These are phyloP conservation scores for Heteromurus nitidus DNA, from an alignment of 2,888 invertebrate genomes.

Conservation along the genomic window DNA sequence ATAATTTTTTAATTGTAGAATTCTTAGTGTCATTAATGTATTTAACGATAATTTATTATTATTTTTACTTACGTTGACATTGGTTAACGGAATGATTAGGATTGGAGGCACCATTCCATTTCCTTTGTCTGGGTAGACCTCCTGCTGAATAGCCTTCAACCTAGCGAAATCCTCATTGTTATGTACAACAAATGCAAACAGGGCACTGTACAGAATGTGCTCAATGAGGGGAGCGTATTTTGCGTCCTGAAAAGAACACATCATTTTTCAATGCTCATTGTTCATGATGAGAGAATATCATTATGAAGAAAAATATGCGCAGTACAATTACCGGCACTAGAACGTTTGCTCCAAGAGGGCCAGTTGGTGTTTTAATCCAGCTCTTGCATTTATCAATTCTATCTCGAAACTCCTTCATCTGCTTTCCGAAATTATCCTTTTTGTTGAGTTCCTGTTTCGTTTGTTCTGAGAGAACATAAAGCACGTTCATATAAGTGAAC, in stretches of 20 bases:
- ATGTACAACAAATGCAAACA: background rate
- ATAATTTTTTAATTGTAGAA: background rate
- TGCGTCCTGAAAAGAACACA: constrained; percentile 25
- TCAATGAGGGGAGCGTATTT: constrained; percentile 52
- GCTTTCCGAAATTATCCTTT: constrained; percentile 30
- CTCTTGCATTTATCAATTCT: constrained; percentile 1
- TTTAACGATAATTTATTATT: background rate
- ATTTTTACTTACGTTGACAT: constrained; percentile 24
- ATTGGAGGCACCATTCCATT: constrained; percentile 20
- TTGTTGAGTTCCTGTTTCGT: constrained; percentile 38
- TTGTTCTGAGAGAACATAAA: constrained; percentile 14
- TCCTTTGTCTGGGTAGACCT: constrained; percentile 3
- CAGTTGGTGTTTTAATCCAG: constrained; percentile 19
- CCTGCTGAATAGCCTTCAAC: background rate
- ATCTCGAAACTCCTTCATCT: constrained; percentile 7
- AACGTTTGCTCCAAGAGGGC: constrained; percentile 47
- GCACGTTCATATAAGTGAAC: background rate
- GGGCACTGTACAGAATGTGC: constrained; percentile 22
- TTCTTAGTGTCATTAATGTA: background rate
- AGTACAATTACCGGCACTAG: constrained; percentile 12
- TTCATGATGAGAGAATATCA: background rate
- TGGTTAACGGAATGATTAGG: background rate
- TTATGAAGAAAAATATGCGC: background rate
- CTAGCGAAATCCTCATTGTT: background rate
- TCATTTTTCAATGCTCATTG: background rate